A percentile compares a stretch with the other conserved stretches of the same genome.
phyloP scores from a whole-genome alignment of 2,113 vertebrate genomes.

The Cranoglanis bouderius region DNA sequence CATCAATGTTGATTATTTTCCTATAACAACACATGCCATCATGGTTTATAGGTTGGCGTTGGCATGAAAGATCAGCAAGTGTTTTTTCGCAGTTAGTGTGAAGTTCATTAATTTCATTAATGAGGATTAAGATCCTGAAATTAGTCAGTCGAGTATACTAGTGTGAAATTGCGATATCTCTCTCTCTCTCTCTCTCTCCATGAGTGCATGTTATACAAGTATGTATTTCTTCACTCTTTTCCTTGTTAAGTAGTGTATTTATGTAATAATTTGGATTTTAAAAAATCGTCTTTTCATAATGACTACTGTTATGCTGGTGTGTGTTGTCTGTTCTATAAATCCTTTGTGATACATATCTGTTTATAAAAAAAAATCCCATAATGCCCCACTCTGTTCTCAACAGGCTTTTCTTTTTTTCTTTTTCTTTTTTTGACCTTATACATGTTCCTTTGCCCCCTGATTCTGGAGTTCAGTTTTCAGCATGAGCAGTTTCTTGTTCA shows the following conservation, averaged over 20 bases:
- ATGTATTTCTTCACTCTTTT: background rate
- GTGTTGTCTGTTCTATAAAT: background rate
- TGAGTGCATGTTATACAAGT: background rate
- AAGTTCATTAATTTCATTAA: background rate
- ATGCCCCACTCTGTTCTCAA: background rate
- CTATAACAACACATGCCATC: background rate
- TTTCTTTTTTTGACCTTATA: slow-evolving; percentile 16
- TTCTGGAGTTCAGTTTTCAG: slow-evolving; percentile 41
- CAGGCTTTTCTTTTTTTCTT: background rate
- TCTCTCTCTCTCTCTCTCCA: background rate
- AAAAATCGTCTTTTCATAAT: background rate
- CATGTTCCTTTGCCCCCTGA: slow-evolving; percentile 6
- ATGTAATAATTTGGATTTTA: background rate
- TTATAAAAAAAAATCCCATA: background rate
- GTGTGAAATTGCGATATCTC: background rate
- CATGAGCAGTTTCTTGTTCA: slow-evolving; percentile 2
- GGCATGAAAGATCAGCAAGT: background rate
- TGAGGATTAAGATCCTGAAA: background rate
- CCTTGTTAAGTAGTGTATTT: background rate
- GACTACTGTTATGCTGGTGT: background rate
- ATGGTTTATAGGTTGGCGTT: background rate
- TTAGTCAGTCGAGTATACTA: background rate
- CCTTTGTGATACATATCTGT: background rate
- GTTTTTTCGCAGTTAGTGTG: background rate
- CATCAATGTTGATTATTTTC: background rate